Base-by-base conservation (phyloP, 1,140 invertebrate species). In the Dendrolimus kikuchii region DNA sequence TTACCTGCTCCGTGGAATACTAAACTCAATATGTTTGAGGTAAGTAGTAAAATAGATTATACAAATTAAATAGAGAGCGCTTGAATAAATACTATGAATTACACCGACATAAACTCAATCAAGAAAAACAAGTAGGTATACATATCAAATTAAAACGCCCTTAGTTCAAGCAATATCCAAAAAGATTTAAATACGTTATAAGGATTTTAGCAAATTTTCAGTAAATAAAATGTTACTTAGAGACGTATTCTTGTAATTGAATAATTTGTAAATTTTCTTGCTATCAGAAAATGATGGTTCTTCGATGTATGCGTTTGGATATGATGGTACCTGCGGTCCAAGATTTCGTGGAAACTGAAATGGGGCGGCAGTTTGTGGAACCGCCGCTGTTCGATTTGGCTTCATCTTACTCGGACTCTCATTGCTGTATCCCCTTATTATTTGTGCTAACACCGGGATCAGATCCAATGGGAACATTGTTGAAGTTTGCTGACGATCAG, bases 391-490 rank as follows among this genome's bases (percentile, higher is more conserved):
- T 97, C 62, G 96, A 98, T 88, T 88, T 99, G 62, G 79, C 89
- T 2, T 92, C 94, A 2, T 95, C 94, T 0, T 98, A 93, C 72
- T 87, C 88, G 0, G 96, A 98, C 75, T 98, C 96, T 0, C 92
- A 95, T 57, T 93, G 92, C 68, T 92, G 90, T 59, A 92, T 95
- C 7, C 97, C 97, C 0, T 77, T 99, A 37, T 92, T 99, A 64
- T 98, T 99, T 75, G 91, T 99, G 4, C 79, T 98, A 8, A 98
- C 96, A 4, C 95, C 97, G 5, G 96, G 97, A 6, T 94, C 95
- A 6, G 97, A 99, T 90, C 97, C 97, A 0, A 95, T 95, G 72
- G 93, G 94, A 5, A 90, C 94, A 4, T 70, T 96, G 10, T 81
- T 96, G 0, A 94, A 95, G 75, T 96, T 97, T 88, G 96, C 97